Base-by-base conservation (phyloP, 2,888 invertebrate species). In the Drosophila testacea region DNA sequence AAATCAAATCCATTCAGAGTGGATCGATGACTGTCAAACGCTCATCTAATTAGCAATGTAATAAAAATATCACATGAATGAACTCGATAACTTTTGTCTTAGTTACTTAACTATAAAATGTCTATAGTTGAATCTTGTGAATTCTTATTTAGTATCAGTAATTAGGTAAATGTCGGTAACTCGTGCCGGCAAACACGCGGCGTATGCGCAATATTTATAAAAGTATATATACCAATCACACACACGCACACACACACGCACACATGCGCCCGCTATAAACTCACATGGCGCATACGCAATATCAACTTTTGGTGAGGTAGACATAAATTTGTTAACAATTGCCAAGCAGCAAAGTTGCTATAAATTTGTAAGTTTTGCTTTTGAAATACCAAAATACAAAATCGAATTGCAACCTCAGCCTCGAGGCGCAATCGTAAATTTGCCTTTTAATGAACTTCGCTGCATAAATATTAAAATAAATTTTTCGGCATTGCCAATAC, bases 391-490 rank as follows among this genome's bases (percentile, higher is more conserved):
- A 34, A 57, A 57, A 57, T 57, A 57, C 73, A 65, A 51, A 76
- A 51, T 79, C 69, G 77, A 87, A 85, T 85, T 85, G 83, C 88
- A 82, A 81, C 79, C 76, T 78, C 78, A 79, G 80, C 83, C 83
- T 81, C 83, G 69, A 67, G 56, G 38, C 60, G 61, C 51, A 47
- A 47, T 68, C 76, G 69, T 84, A 84, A 84, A 84, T 84, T 87
- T 77, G 57, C 69, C 52, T 68, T 89, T 84, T 84, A 84, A 84
- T 89, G 83, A 89, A 89, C 89, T 84, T 76, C 85, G 57, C 55
- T 72, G 87, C 89, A 84, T 84, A 84, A 84, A 89, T 84, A 84
- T 81, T 84, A 89, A 84, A 87, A 84, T 83, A 83, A 88, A 86
- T 86, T 88, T 83, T 59, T 68, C 57, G 86, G 69, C 88, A 88